Evolutionary conservation across 2,888 invertebrate genomes (phyloP).

Genomic region (Pogonocherus hispidulus): DNA sequence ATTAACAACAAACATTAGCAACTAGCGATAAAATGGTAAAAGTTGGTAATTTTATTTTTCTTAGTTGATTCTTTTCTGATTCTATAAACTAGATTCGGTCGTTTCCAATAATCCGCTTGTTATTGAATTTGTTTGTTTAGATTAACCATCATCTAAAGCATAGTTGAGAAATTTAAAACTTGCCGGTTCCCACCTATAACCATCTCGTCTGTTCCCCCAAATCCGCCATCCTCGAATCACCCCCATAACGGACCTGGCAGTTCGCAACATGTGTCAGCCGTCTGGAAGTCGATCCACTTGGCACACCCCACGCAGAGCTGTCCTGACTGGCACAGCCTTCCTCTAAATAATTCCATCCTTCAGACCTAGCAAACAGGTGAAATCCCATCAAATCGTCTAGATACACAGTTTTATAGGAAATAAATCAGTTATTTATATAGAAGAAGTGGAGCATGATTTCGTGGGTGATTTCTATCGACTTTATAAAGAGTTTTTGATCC

Average conservation of each 20-base stretch:
- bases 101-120: no score
- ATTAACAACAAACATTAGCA: no score
- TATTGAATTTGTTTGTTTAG: no score
- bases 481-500: no score
- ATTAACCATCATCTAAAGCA: no score
- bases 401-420: conserved; percentile 13
- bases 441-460: neutral
- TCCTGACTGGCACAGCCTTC: conserved; percentile 39
- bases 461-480: neutral
- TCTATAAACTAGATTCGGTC: no score
- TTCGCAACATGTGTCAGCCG: conserved; percentile 51
- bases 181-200: no score
- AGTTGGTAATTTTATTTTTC: no score
- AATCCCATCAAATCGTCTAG: conserved; percentile 29
- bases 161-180: no score
- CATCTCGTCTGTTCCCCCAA: neutral
- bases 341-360: conserved; percentile 46
- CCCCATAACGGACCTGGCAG: conserved; percentile 19
- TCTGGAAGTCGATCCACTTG: conserved; percentile 29
- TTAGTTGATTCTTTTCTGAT: no score
- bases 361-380: conserved; percentile 44
- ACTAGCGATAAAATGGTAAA: no score
- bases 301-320: conserved; percentile 14
- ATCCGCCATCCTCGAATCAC: neutral
- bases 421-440: conserved; percentile 12